Evolutionary conservation across 2,113 vertebrate species (phyloP), one percentile per base, ranked within the genome.

Genomic region (Crocuta crocuta): DNA sequence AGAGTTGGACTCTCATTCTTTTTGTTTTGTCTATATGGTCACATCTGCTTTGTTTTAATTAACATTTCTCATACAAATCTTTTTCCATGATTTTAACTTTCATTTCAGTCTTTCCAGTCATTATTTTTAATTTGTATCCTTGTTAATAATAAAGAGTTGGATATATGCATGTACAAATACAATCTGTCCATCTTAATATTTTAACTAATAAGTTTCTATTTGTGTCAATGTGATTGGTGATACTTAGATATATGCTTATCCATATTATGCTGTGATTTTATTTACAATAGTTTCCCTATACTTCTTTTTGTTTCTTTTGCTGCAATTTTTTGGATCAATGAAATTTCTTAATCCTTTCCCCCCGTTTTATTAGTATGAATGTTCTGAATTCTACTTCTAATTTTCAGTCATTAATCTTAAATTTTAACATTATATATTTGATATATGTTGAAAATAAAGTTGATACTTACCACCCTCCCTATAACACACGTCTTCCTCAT

Each of bases 11-110:
- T 74, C 33, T 31, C 2, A 65, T 81, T 33, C 61, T 43, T 19
- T 53, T n/a, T 68, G 8, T 87, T 76, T 93, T 81, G 10, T 82
- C 50, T 63, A 48, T 55, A 55, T 35, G 50, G 17, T 1, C 26
- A 78, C 7, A 48, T 5, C 3, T 28, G 10, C n/a, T 81, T 68
- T 81, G 21, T 70, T 89, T 86, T 53, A 48, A 11, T 66, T 39
- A 87, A 21, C 7, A 23, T 76, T 92, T 45, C 13, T 8, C 10
- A 76, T 71, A 23, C 8, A 71, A 8, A 55, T 10, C 5, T 91
- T 71, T 83, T 90, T 50, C 50, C 15, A 78, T 71, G 9, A 19
- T 95, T 85, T 87, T 86, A 78, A 78, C 45, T 95, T 89, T 63
- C 23, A 43, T 78, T 87, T 94, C 35, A 53, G 2, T 0, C 45